Percentiles rank a stretch among this genome's conserved stretches.
Conservation (phyloP, 2,797 vertebrate species). For the Thripadectes ignobilis region DNA sequence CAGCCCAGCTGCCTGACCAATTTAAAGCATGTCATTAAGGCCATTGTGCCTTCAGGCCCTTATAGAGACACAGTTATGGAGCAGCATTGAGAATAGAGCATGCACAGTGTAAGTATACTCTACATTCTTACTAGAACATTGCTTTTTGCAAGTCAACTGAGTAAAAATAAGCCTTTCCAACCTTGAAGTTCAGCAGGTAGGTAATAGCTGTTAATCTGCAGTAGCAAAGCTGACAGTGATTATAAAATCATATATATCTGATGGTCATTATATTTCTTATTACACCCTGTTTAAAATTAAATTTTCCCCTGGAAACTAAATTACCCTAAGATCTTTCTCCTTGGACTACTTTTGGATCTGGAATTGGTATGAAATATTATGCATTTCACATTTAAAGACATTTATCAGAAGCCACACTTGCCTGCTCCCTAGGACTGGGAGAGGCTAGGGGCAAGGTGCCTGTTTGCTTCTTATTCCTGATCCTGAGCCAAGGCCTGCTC, state of each 20-base stretch:
- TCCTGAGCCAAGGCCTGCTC: background rate
- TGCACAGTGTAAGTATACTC: background rate
- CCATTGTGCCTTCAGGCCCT: background rate
- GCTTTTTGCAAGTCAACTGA: background rate
- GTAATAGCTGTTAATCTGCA: background rate
- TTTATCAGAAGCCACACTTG: background rate
- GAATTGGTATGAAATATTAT: background rate
- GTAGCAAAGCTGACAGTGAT: background rate
- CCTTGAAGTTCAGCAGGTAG: background rate
- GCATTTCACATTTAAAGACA: background rate
- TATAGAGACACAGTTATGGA: rapidly evolving
- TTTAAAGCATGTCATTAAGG: background rate
- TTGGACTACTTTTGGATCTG: background rate
- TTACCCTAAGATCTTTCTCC: background rate
- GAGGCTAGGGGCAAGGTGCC: background rate
- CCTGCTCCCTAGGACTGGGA: background rate
- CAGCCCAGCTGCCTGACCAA: background rate
- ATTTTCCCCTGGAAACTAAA: background rate
- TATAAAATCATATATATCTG: conserved; percentile 1
- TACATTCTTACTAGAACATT: background rate
- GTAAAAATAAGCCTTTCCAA: background rate
- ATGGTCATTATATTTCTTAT: conserved; percentile 4
- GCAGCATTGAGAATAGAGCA: background rate
- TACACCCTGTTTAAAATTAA: background rate
- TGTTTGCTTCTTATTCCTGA: background rate